Evolutionary conservation across 2,888 invertebrate genomes (phyloP).

Genomic region (Patella depressa): DNA sequence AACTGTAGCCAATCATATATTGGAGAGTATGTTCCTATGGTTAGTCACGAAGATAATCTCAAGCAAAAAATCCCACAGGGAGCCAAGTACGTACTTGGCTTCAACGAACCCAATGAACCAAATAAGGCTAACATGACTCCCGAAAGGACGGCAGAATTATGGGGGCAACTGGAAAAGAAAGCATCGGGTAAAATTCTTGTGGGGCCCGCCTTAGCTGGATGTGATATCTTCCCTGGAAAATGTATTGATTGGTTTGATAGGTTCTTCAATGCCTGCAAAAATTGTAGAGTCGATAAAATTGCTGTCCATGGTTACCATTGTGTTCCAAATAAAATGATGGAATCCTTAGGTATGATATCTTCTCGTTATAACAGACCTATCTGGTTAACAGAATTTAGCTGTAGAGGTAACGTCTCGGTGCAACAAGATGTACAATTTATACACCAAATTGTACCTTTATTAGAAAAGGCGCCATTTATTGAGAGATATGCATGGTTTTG

Average conservation of each 20-base stretch:
- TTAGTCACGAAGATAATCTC: background rate
- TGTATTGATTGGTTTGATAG: conserved; percentile 15
- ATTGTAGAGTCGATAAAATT: conserved; percentile 13
- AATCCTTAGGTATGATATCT: conserved; percentile 17
- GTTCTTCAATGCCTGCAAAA: conserved; percentile 9
- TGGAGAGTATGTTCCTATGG: conserved; percentile 21
- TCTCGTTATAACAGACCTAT: conserved; percentile 27
- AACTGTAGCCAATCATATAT: background rate
- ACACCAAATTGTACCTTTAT: conserved; percentile 25
- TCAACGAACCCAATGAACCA: conserved; percentile 21
- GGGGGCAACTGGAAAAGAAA: background rate
- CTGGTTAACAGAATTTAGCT: conserved; percentile 36
- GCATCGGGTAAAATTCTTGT: conserved; percentile 2
- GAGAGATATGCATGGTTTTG: conserved; percentile 33
- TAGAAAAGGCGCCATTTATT: conserved; percentile 32
- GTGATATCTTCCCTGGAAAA: background rate
- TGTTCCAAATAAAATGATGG: conserved; percentile 4
- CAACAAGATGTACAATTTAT: conserved; percentile 23
- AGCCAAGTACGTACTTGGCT: conserved; percentile 9
- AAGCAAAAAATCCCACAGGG: background rate
- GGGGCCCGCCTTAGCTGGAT: conserved; percentile 15
- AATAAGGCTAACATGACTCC: conserved; percentile 13
- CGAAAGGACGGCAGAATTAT: background rate
- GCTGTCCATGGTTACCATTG: conserved; percentile 20
- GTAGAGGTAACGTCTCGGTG: conserved; percentile 14